These are phyloP conservation scores for Agapornis canus DNA, from an alignment of 2,797 vertebrate genomes.

Conservation along the genomic window DNA sequence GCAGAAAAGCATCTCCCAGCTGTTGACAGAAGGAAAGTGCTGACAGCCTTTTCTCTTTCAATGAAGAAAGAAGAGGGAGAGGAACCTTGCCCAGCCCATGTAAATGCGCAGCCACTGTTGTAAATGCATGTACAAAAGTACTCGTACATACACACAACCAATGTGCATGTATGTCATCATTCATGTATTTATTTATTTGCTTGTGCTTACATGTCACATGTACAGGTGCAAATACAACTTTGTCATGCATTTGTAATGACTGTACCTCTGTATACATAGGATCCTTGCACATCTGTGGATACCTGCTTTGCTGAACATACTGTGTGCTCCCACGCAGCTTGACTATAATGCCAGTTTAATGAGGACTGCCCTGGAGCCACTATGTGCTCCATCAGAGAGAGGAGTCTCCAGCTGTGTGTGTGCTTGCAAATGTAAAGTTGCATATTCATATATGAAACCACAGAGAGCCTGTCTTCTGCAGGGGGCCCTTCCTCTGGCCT, in stretches of 20 bases:
- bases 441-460: not conserved
- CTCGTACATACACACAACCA: not conserved
- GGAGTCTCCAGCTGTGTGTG: not conserved
- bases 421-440: rapidly evolving
- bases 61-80: not conserved
- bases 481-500: not conserved
- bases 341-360: not conserved
- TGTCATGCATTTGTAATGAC: rapidly evolving
- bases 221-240: not conserved
- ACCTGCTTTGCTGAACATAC: not conserved
- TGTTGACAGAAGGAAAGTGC: constrained; percentile 80
- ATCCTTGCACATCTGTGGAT: rapidly evolving
- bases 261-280: rapidly evolving
- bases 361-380: not conserved
- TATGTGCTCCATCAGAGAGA: not conserved
- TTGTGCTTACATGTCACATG: rapidly evolving
- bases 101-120: not conserved
- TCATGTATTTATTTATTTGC: not conserved
- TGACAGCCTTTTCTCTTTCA: constrained; percentile 76
- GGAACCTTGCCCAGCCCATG: not conserved
- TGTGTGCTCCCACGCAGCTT: rapidly evolving
- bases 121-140: not conserved
- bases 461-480: not conserved
- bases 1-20: constrained; percentile 80
- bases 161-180: rapidly evolving